Percentiles rank a stretch among this genome's conserved stretches.
Conservation (phyloP, 2,113 vertebrate species). For the Hassar affinis region DNA sequence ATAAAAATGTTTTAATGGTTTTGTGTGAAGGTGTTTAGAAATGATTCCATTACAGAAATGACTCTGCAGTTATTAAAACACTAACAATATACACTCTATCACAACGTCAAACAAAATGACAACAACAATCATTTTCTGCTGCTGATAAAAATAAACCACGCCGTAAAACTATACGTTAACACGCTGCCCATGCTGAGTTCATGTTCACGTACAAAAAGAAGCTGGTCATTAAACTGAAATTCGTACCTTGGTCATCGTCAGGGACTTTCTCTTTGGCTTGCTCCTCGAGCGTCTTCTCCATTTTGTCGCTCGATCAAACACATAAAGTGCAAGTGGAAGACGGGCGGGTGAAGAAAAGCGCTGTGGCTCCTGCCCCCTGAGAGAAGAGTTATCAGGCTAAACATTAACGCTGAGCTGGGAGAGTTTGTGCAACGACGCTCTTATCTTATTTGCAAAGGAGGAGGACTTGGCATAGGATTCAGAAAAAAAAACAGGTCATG, state of each 20-base stretch:
- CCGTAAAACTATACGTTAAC: too few relatives aligned
- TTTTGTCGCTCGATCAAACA: slow-evolving; percentile 64
- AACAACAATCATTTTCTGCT: background rate
- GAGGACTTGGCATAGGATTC: slow-evolving; percentile 69
- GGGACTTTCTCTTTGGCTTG: slow-evolving; percentile 59
- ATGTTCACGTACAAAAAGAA: background rate
- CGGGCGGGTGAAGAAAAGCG: slow-evolving; percentile 54
- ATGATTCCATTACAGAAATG: background rate
- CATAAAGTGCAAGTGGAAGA: slow-evolving; percentile 57
- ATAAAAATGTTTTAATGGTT: accelerated
- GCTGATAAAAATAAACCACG: background rate
- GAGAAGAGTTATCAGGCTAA: slow-evolving; percentile 76
- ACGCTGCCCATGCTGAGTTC: background rate
- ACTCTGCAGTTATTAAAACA: background rate
- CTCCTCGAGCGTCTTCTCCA: slow-evolving; percentile 67
- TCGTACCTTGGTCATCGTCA: slow-evolving; percentile 68
- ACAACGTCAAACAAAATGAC: background rate
- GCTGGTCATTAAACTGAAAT: background rate
- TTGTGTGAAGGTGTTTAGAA: background rate
- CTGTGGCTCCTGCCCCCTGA: slow-evolving; percentile 67
- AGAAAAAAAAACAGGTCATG: slow-evolving; percentile 52
- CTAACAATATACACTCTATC: background rate
- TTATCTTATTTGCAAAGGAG: slow-evolving; percentile 81
- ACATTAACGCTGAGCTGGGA: slow-evolving; percentile 69
- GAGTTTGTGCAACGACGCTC: slow-evolving; percentile 65